phyloP scores from a whole-genome alignment of 2,888 invertebrate species.

The Dione vanillae region DNA sequence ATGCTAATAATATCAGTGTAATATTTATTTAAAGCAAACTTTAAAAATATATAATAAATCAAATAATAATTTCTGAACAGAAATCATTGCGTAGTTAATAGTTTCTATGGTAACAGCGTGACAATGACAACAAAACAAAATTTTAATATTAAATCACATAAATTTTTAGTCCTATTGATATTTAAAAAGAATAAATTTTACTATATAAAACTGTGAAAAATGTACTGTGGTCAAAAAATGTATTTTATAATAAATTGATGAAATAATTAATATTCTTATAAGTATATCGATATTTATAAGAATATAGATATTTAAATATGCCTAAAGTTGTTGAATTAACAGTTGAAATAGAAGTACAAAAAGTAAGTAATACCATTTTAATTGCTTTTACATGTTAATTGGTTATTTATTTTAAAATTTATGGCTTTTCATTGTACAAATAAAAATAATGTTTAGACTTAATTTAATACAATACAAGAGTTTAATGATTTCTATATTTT shows the following conservation, averaged over 20 bases:
- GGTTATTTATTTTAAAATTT: background rate
- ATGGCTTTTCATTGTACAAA: background rate
- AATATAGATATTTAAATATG: conserved; percentile 56
- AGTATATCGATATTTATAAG: too few species aligned
- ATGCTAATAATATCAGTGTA: too few species aligned
- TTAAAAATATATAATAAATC: background rate
- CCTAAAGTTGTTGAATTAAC: conserved; percentile 84
- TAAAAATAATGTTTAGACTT: background rate
- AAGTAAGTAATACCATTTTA: conserved; percentile 57
- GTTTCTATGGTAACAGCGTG: conserved; percentile 22
- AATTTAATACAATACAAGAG: background rate
- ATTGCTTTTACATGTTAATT: background rate
- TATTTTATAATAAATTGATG: conserved; percentile 5
- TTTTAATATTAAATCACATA: conserved; percentile 11
- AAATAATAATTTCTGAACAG: background rate
- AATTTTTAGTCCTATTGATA: conserved; percentile 10
- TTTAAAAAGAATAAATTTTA: background rate
- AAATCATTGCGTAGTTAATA: background rate
- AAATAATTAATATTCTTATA: background rate
- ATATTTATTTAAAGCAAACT: too few species aligned
- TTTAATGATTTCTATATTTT: background rate
- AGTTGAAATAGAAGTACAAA: conserved; percentile 84
- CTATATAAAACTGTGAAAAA: background rate
- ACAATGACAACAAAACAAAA: conserved; percentile 14
- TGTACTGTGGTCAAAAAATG: background rate